Evolutionary conservation across 2,113 vertebrate genomes (phyloP).

Genomic region (Alligator mississippiensis): DNA sequence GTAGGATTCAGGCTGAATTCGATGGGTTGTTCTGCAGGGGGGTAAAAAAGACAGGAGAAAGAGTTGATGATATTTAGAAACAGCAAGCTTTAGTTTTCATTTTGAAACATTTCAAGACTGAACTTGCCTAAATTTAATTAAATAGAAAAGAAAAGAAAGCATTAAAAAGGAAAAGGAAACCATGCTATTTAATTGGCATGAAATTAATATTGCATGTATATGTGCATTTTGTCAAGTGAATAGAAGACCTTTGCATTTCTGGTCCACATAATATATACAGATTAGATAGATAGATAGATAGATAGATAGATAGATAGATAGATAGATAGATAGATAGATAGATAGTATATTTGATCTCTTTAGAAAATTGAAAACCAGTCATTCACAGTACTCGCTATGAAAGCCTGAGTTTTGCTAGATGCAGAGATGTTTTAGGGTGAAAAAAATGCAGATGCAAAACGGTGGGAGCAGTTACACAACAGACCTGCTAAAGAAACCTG

Average conservation of each 20-base stretch:
- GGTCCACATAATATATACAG: too few relatives aligned
- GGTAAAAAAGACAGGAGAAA: too few relatives aligned
- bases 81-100: background rate
- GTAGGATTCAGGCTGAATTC: too few relatives aligned
- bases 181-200: background rate
- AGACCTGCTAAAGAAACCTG: background rate
- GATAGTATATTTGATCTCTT: too few relatives aligned
- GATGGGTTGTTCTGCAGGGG: too few relatives aligned
- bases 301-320: too few relatives aligned
- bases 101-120: background rate
- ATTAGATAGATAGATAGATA: too few relatives aligned
- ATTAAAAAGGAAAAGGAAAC: background rate
- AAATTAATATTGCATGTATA: background rate
- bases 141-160: conserved; percentile 28
- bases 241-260: too few relatives aligned
- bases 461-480: background rate
- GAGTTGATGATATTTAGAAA: background rate
- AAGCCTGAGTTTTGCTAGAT: background rate
- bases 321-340: too few relatives aligned
- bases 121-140: background rate
- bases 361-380: too few relatives aligned
- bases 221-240: too few relatives aligned
- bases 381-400: too few relatives aligned
- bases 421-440: background rate
- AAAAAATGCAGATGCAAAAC: background rate